Conservation (phyloP, 2,113 vertebrate genomes). For the Sander vitreus region DNA sequence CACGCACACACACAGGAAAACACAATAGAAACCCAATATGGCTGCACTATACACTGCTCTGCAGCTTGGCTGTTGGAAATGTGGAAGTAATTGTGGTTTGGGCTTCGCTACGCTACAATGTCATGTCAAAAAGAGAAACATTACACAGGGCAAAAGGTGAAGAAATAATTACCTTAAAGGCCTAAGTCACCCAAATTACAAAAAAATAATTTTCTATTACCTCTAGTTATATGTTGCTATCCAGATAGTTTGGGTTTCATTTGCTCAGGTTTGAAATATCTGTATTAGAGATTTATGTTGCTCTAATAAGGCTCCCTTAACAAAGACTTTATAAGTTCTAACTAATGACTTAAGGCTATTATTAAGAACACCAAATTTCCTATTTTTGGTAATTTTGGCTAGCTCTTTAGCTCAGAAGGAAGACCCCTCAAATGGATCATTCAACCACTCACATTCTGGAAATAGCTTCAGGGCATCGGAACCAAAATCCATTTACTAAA, state of each 20-base stretch:
- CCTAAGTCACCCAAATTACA: background rate
- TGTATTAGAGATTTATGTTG: background rate
- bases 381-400: background rate
- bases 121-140: slow-evolving; percentile 3
- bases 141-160: slow-evolving; percentile 51
- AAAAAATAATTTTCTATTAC: background rate
- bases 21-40: slow-evolving; percentile 19
- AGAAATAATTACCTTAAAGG: slow-evolving; percentile 1
- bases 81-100: slow-evolving; percentile 65
- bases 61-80: slow-evolving; percentile 33
- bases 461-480: background rate
- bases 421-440: background rate
- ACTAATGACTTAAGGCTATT: background rate
- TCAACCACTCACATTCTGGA: background rate
- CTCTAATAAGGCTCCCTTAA: background rate
- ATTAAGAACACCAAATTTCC: background rate
- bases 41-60: background rate
- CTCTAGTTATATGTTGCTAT: background rate
- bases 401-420: background rate
- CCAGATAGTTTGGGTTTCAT: too few species aligned
- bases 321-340: background rate
- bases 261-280: background rate
- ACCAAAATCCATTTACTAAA: background rate
- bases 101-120: slow-evolving; percentile 4
- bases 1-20: background rate